phyloP scores from a whole-genome alignment of 2,113 vertebrate species.

The Corythornis vintsioides region DNA sequence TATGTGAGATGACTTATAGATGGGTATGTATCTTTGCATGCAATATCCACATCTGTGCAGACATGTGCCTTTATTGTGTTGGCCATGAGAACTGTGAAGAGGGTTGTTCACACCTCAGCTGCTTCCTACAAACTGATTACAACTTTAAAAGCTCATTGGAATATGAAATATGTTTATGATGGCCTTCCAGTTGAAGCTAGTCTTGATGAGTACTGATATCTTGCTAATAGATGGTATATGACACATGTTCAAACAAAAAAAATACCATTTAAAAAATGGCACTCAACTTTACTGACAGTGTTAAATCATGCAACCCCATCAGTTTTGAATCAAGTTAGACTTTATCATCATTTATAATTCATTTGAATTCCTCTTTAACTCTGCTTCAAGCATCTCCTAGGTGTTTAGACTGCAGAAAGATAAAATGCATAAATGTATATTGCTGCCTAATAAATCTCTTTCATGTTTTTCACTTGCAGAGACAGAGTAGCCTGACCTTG shows the following conservation, averaged over 20 bases:
- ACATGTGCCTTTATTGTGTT: background rate
- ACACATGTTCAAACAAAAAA: background rate
- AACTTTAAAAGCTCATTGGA: background rate
- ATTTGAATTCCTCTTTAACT: slow-evolving; percentile 59
- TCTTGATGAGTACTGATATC: background rate
- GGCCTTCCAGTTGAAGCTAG: background rate
- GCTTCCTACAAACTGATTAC: background rate
- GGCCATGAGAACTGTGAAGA: background rate
- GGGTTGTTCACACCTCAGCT: background rate
- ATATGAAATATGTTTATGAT: background rate
- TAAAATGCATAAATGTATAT: slow-evolving; percentile 46
- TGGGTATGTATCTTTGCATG: accelerated
- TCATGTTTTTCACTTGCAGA: slow-evolving; percentile 46
- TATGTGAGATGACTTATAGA: background rate
- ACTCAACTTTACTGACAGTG: background rate
- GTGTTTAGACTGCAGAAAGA: slow-evolving; percentile 64
- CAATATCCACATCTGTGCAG: accelerated
- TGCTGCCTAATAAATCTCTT: slow-evolving; percentile 71
- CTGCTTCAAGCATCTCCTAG: slow-evolving; percentile 48
- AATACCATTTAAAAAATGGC: background rate
- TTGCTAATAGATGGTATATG: background rate
- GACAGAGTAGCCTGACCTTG: slow-evolving; percentile 69
- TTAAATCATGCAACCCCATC: slow-evolving; percentile 18
- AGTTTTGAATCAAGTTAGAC: slow-evolving; percentile 53
- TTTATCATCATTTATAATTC: slow-evolving; percentile 73